Evolutionary conservation across 2,797 vertebrate genomes (phyloP).

Genomic region (Melopsittacus undulatus): DNA sequence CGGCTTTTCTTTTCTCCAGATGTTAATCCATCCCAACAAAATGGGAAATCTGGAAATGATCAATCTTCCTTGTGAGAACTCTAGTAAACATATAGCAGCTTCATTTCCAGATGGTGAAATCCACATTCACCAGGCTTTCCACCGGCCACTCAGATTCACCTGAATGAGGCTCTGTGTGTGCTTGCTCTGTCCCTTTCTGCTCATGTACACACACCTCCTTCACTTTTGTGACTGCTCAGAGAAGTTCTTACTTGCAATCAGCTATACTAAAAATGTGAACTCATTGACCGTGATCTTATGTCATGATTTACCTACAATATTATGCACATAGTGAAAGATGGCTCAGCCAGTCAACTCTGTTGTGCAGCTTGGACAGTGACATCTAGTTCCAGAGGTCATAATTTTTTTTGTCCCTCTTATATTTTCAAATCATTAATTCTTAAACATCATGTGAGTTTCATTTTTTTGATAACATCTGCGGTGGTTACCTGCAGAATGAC

Average conservation of each 20-base stretch:
- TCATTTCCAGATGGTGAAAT: constrained; percentile 64
- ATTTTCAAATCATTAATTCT: not conserved
- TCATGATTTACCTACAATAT: not conserved
- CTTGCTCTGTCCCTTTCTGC: not conserved
- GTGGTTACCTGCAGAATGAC: not conserved
- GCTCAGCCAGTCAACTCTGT: not conserved
- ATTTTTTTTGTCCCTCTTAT: not conserved
- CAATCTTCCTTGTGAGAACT: constrained; percentile 64
- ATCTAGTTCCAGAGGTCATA: not conserved
- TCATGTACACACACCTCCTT: not conserved
- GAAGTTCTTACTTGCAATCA: not conserved
- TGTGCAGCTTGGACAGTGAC: not conserved
- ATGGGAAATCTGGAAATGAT: constrained; percentile 65
- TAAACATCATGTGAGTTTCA: not conserved
- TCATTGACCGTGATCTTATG: not conserved
- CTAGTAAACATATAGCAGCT: constrained; percentile 57
- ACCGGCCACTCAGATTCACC: constrained; percentile 12
- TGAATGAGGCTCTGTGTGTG: constrained; percentile 53
- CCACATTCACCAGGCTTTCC: not conserved
- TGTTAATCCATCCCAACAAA: constrained; percentile 36
- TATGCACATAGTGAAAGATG: not conserved
- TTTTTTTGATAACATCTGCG: not conserved
- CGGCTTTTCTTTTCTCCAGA: constrained; percentile 39
- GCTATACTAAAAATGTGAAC: not conserved
- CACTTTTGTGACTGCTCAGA: not conserved